Evolutionary conservation across 53 echinoderm and acorn worm species (phyloP), one percentile per base, ranked within the genome.

Genomic region (Echinometra lucunter): DNA sequence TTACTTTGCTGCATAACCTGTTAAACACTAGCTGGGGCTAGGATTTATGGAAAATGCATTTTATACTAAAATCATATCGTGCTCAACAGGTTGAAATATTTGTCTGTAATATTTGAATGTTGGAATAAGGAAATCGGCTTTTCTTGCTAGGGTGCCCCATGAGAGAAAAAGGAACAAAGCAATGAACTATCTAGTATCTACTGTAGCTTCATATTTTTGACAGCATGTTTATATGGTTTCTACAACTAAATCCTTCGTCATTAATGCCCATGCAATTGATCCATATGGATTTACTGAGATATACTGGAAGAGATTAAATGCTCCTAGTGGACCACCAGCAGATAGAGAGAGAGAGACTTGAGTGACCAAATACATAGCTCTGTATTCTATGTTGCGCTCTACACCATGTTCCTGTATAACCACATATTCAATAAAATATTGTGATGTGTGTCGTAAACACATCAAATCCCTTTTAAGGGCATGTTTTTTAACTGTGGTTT

Each of bases 221-320:
- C 49, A 47, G 9, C 9, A 47, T 47, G 49, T 4, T 47, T 47
- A 47, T n/a, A n/a, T n/a, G n/a, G 49, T 47, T 47, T 53, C 53
- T 53, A 53, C 53, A 53, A 53, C 53, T 53, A 53, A 53, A 53
- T 85, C 45, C 30, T 85, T 85, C 85, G 18, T n/a, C 8, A 17
- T 47, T 49, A 85, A 45, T 82, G 44, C 53, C 47, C 6, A 42
- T 85, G 15, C n/a, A 49, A 49, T 49, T 85, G 30, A 85, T 85
- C 85, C 25, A 10, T 49, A 17, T 13, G 49, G 85, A 85, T 47
- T 47, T 49, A 53, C 27, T 28, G 85, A 53, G 85, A 42, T 81
- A 40, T 40, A 44, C 81, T 81, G 44, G 81, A 7, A 23, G 81
- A 81, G 81, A 85, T 85, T 49, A 85, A 45, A 45, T 47, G 45